Conservation (phyloP, 2,113 vertebrate species). For the Panthera leo region DNA sequence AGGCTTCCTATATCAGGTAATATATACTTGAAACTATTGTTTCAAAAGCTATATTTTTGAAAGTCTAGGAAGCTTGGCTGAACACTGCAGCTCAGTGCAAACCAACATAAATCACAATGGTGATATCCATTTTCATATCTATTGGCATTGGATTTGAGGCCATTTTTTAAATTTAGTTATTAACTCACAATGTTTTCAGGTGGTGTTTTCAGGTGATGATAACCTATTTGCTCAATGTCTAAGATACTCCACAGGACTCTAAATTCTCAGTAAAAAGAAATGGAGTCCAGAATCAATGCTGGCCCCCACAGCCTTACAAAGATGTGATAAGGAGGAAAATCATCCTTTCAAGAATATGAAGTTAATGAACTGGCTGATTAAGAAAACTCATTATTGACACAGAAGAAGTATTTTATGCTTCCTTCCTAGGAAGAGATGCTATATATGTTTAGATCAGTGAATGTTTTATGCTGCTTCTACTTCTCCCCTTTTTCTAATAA, state of each 20-base stretch:
- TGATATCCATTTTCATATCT: background rate
- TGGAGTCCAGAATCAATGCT: background rate
- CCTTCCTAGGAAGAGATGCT: background rate
- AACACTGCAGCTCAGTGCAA: background rate
- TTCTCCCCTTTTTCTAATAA: background rate
- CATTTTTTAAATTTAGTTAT: background rate
- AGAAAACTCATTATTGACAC: background rate
- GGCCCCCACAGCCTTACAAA: background rate
- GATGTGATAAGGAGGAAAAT: background rate
- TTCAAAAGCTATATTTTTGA: background rate
- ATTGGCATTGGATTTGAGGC: background rate
- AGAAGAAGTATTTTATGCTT: background rate
- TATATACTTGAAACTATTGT: background rate
- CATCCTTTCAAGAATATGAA: background rate
- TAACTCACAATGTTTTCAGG: background rate
- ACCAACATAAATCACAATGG: background rate
- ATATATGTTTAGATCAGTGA: background rate
- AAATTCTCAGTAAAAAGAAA: background rate
- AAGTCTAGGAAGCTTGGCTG: background rate
- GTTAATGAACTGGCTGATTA: background rate
- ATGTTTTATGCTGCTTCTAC: background rate
- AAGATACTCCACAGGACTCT: background rate
- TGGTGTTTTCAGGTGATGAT: background rate
- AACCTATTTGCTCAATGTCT: background rate
- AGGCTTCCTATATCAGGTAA: background rate